Evolutionary conservation across 2,888 invertebrate genomes (phyloP).

Genomic region (Dorcus parallelipipedus): DNA sequence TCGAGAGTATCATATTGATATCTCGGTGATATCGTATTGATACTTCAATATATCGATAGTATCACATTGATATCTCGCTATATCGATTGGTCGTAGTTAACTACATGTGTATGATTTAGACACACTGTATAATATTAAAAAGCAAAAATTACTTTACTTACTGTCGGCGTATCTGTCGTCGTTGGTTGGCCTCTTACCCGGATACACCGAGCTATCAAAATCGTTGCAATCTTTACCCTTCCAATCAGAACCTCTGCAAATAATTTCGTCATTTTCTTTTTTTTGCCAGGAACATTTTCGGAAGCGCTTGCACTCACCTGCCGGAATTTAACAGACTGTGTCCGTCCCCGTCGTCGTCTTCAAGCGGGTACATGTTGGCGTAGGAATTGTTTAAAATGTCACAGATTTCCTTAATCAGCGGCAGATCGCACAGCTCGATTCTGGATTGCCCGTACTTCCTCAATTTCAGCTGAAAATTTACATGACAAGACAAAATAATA

Average conservation of each 20-base stretch:
- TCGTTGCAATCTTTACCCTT: constrained; percentile 40
- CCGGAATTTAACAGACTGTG: constrained; percentile 33
- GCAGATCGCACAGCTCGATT: constrained; percentile 33
- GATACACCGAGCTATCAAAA: constrained; percentile 30
- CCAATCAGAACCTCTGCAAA: constrained; percentile 37
- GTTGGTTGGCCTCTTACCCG: constrained; percentile 31
- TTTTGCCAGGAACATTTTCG: background rate
- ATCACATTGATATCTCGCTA: too few relatives aligned
- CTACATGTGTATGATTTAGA: too few relatives aligned
- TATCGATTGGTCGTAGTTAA: too few relatives aligned
- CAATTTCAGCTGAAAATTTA: background rate
- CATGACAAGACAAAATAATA: background rate
- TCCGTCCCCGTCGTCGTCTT: constrained; percentile 37
- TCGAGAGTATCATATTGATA: too few relatives aligned
- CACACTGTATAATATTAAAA: background rate
- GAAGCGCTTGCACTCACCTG: constrained; percentile 23
- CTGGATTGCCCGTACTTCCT: background rate
- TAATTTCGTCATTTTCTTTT: background rate
- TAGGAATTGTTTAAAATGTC: constrained; percentile 33
- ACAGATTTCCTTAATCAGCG: constrained; percentile 35
- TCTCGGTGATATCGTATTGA: too few relatives aligned
- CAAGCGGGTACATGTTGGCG: constrained; percentile 30
- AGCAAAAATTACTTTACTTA: constrained; percentile 11
- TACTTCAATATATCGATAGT: too few relatives aligned
- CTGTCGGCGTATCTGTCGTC: constrained; percentile 31